These are phyloP conservation scores for Ganaspis sp. DNA, from an alignment of 1,140 invertebrate genomes.

Conservation along the genomic window DNA sequence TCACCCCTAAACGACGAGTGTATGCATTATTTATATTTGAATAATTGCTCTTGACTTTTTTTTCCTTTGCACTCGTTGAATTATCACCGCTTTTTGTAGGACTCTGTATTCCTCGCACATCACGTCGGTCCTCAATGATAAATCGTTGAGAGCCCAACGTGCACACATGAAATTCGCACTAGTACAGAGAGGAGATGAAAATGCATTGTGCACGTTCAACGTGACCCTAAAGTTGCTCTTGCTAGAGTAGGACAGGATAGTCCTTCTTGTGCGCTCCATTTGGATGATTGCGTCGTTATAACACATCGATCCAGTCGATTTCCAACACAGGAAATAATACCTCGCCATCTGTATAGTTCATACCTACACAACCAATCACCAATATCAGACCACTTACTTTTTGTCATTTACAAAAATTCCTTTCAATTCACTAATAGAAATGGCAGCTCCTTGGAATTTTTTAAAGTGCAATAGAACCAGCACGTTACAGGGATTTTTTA, in stretches of 20 bases:
- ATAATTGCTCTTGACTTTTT: slow-evolving; percentile 19
- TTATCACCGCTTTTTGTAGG: slow-evolving; percentile 22
- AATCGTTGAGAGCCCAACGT: slow-evolving; percentile 37
- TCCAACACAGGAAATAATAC: slow-evolving; percentile 28
- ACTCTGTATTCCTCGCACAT: slow-evolving; percentile 44
- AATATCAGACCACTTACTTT: slow-evolving; percentile 2
- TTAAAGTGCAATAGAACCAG: neutral
- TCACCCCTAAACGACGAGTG: neutral
- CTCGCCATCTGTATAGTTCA: neutral
- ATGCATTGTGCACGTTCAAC: slow-evolving; percentile 15
- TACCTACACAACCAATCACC: slow-evolving; percentile 2
- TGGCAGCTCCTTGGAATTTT: neutral
- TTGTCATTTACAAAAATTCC: slow-evolving; percentile 17
- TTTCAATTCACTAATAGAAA: slow-evolving; percentile 7
- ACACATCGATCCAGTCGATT: slow-evolving; percentile 45
- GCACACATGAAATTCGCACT: slow-evolving; percentile 22
- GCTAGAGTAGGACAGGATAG: slow-evolving; percentile 15
- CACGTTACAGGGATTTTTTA: no score
- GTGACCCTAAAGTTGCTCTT: slow-evolving; percentile 3
- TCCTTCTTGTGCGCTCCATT: slow-evolving; percentile 51
- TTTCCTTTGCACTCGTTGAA: slow-evolving; percentile 18
- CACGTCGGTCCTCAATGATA: slow-evolving; percentile 40
- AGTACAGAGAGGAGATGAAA: slow-evolving; percentile 12
- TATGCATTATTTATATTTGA: slow-evolving; percentile 24
- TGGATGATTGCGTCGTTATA: slow-evolving; percentile 58